Conservation (phyloP, 2,113 vertebrate genomes). For the Marmota flaviventris region DNA sequence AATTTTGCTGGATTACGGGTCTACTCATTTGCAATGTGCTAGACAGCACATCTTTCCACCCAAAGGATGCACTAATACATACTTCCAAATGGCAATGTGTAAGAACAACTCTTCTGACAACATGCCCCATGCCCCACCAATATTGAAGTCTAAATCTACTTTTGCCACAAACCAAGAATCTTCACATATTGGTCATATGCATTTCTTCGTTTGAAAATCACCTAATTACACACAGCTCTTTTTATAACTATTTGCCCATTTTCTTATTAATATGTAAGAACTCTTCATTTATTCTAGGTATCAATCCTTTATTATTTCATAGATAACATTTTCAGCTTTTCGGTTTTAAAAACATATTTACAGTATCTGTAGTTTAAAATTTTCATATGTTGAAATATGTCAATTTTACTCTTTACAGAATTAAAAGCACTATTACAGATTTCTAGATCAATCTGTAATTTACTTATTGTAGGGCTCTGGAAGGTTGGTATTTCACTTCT, state of each 20-base stretch:
- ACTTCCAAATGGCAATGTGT: neutral
- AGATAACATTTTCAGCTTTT: neutral
- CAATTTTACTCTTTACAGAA: neutral
- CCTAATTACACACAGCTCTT: neutral
- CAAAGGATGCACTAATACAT: neutral
- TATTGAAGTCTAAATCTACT: neutral
- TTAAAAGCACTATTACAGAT: neutral
- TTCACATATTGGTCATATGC: neutral
- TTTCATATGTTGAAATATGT: neutral
- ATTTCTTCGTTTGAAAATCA: neutral
- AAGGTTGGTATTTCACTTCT: neutral
- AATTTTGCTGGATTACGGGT: neutral
- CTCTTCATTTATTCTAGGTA: neutral
- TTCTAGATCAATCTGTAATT: neutral
- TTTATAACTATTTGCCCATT: neutral
- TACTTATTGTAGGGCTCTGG: neutral
- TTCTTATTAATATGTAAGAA: neutral
- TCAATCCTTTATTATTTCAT: neutral
- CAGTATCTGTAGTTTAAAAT: neutral
- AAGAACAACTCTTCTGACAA: neutral
- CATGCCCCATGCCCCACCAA: fast-evolving
- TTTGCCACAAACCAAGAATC: neutral
- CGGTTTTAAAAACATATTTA: neutral
- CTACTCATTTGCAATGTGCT: neutral
- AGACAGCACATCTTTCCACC: neutral